Evolutionary conservation across 2,113 vertebrate genomes (phyloP), one percentile per base, ranked within the genome.

Genomic region (Spizaetus ornatus): DNA sequence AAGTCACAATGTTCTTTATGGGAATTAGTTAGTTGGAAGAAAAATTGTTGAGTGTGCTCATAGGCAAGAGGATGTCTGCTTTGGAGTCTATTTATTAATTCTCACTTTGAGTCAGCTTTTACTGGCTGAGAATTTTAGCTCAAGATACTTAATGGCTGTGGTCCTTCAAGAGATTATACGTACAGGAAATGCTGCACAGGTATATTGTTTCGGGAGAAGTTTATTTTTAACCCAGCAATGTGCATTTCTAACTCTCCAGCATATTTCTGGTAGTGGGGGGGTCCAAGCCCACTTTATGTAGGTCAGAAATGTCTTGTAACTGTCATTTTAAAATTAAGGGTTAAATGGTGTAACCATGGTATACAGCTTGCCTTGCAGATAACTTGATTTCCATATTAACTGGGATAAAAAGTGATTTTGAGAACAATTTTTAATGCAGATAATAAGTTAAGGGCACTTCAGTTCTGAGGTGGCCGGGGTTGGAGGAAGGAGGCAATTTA

Each of bases 51-150:
- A 92, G 50, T 78, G 67, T 62, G 61, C 29, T 96, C 34, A 67
- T 17, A 84, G 50, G 43, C 82, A 81, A 88, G n/a, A n/a, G 36
- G 55, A 73, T 79, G 43, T 31, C 65, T 92, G 23, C 55, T 92
- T 86, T 88, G n/a, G 23, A 83, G 38, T 50, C 20, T 81, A 66
- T 81, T 93, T 83, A 80, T 90, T 88, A 88, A 86, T 86, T 95
- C 52, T 92, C 59, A 59, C 23, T 88, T 86, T 74, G 42, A 95
- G n/a, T 86, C 56, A 63, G 65, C 61, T 83, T 86, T 81, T 83
- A 77, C 34, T 67, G 42, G 38, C 32, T 4, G 26, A 88, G n/a
- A 88, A 86, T 79, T 73, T 71, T 79, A 81, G n/a, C 38, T 88
- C 61, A 86, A 71, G 43, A 56, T 43, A 71, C 10, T 73, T 48